These are phyloP conservation scores for Lochmaea capreae DNA, from an alignment of 2,888 invertebrate genomes.

Conservation along the genomic window DNA sequence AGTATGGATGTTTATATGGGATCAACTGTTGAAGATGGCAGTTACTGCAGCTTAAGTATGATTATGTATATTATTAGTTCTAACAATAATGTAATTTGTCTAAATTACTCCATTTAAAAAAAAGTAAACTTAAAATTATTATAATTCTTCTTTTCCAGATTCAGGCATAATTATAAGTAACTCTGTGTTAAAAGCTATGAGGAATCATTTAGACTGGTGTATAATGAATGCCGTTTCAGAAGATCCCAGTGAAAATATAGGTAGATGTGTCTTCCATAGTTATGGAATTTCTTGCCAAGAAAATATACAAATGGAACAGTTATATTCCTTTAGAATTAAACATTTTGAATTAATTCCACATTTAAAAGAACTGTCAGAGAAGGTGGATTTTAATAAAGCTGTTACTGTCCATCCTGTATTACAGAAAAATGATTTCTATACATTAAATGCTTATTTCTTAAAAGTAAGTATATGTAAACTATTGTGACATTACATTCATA, in stretches of 20 bases:
- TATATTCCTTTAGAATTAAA: conserved; percentile 66
- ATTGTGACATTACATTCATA: not conserved
- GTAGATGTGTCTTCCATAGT: conserved; percentile 84
- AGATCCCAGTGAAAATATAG: conserved; percentile 87
- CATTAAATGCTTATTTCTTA: conserved; percentile 79
- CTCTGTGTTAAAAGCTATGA: conserved; percentile 83
- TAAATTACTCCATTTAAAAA: too few relatives aligned
- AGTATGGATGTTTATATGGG: conserved; percentile 89
- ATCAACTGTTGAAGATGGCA: conserved; percentile 71
- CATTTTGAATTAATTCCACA: conserved; percentile 64
- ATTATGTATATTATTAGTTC: not conserved
- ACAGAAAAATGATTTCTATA: conserved; percentile 73
- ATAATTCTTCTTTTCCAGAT: conserved; percentile 66
- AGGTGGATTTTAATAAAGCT: conserved; percentile 68
- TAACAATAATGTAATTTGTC: too few relatives aligned
- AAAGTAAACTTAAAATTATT: too few relatives aligned
- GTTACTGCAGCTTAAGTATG: conserved; percentile 78
- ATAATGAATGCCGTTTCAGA: conserved; percentile 86
- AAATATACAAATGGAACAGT: conserved; percentile 66
- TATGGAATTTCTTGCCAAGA: conserved; percentile 73
- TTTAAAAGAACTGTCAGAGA: conserved; percentile 62
- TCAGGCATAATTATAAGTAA: conserved; percentile 90
- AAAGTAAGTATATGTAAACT: conserved; percentile 66
- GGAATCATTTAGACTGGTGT: conserved; percentile 88
- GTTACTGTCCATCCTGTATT: conserved; percentile 76